Evolutionary conservation across 2,113 vertebrate species (phyloP).

Genomic region (Tympanuchus pallidicinctus): DNA sequence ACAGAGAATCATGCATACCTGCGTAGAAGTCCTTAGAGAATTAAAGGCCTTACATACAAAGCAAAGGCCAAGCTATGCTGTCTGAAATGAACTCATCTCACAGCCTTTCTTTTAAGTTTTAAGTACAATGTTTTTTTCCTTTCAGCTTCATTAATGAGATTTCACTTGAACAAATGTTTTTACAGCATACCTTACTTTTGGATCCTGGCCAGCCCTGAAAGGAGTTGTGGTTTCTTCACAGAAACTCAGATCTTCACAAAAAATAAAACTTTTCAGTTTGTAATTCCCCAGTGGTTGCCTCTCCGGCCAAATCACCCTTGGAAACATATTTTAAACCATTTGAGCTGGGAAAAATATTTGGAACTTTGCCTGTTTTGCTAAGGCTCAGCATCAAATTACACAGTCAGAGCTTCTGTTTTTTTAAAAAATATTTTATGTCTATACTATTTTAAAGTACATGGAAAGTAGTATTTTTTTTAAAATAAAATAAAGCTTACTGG

Average conservation of each 20-base stretch:
- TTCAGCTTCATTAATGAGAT: conserved; percentile 44
- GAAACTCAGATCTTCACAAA: conserved; percentile 65
- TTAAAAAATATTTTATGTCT: conserved; percentile 79
- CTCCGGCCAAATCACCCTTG: conserved; percentile 76
- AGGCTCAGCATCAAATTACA: conserved; percentile 79
- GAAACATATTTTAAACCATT: conserved; percentile 78
- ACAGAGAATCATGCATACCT: not conserved
- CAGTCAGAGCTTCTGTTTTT: conserved; percentile 74
- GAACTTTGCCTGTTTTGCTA: conserved; percentile 78
- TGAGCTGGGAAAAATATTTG: conserved; percentile 76
- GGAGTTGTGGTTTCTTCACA: conserved; percentile 56
- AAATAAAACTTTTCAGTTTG: conserved; percentile 69
- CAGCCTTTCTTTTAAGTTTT: not conserved
- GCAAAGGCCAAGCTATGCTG: not conserved
- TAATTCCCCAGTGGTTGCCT: conserved; percentile 59
- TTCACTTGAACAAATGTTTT: conserved; percentile 25
- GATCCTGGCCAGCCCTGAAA: conserved; percentile 34
- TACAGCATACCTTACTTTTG: conserved; percentile 36
- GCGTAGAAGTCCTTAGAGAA: not conserved
- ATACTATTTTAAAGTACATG: conserved; percentile 76
- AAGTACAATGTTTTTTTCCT: not conserved
- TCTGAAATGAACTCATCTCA: not conserved
- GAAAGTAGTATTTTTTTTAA: conserved; percentile 74
- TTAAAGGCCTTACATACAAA: not conserved
- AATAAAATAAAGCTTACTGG: conserved; percentile 79